A percentile compares a stretch with the other conserved stretches of the same genome.
Conservation (phyloP, 2,113 vertebrate genomes). For the Neolamprologus modestus region DNA sequence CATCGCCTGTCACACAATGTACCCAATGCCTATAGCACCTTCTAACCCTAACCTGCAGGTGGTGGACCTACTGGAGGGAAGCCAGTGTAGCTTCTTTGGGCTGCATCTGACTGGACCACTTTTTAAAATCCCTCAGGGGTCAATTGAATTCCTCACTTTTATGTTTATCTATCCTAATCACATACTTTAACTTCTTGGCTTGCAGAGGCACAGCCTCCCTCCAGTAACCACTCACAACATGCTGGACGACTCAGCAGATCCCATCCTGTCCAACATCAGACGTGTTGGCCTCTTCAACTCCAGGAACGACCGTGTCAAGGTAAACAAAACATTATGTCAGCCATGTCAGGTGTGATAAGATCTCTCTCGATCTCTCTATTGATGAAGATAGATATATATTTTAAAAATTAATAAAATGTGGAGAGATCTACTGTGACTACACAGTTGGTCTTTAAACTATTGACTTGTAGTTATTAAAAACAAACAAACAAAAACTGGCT, state of each 20-base stretch:
- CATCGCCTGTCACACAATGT: neutral
- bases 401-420: neutral
- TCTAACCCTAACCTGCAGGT: neutral
- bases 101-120: neutral
- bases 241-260: conserved; percentile 85
- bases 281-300: conserved; percentile 90
- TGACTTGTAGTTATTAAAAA: neutral
- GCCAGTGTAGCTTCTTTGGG: neutral
- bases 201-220: conserved; percentile 86
- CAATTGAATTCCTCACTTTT: neutral
- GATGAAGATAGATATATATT: neutral
- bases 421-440: neutral
- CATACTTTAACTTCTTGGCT: neutral
- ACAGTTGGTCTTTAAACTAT: neutral
- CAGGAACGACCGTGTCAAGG: conserved; percentile 90
- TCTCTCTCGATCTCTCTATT: neutral
- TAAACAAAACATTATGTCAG: conserved; percentile 16
- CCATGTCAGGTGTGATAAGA: neutral
- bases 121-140: neutral
- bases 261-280: conserved; percentile 88
- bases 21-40: neutral
- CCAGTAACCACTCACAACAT: conserved; percentile 98
- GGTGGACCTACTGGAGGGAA: neutral
- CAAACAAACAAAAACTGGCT: neutral
- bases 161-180: neutral